phyloP scores from a whole-genome alignment of 2,888 invertebrate species.

The Yponomeuta sedellus region DNA sequence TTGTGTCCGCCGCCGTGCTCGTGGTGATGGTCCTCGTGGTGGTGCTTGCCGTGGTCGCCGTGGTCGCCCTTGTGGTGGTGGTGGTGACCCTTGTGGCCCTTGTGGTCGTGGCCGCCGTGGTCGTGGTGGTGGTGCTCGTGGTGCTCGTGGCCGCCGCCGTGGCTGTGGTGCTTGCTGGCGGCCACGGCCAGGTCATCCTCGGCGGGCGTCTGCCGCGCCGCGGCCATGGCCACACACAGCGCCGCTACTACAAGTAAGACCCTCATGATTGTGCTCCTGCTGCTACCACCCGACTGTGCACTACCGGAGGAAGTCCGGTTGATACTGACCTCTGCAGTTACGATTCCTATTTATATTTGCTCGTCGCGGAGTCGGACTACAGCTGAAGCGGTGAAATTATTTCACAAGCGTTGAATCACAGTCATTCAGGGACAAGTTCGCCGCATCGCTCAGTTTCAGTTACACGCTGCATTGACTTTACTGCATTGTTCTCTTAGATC shows the following conservation, averaged over 20 bases:
- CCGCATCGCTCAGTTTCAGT: constrained; percentile 6
- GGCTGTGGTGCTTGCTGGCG: constrained; percentile 72
- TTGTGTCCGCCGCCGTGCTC: constrained; percentile 88
- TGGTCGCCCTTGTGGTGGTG: constrained; percentile 87
- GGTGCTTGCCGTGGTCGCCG: constrained; percentile 85
- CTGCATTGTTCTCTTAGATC: too few relatives aligned
- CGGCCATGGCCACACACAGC: constrained; percentile 45
- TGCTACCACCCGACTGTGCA: constrained; percentile 15
- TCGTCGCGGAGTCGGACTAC: constrained; percentile 16
- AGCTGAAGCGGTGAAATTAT: constrained; percentile 52
- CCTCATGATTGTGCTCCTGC: constrained; percentile 42
- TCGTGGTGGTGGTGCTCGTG: constrained; percentile 81
- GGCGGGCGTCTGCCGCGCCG: constrained; percentile 33
- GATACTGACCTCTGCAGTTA: constrained; percentile 55
- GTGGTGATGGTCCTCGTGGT: constrained; percentile 82
- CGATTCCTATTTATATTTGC: constrained; percentile 61
- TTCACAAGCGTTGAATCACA: constrained; percentile 58
- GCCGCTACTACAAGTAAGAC: constrained; percentile 50
- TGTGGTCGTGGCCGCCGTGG: constrained; percentile 84
- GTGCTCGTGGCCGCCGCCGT: constrained; percentile 81
- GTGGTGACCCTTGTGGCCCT: constrained; percentile 85
- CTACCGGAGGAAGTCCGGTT: constrained; percentile 57
- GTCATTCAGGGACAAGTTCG: constrained; percentile 60
- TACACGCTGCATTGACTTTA: background rate
- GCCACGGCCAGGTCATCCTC: constrained; percentile 62